Conservation (phyloP, 2,888 invertebrate species). For the Tinea pellionella region DNA sequence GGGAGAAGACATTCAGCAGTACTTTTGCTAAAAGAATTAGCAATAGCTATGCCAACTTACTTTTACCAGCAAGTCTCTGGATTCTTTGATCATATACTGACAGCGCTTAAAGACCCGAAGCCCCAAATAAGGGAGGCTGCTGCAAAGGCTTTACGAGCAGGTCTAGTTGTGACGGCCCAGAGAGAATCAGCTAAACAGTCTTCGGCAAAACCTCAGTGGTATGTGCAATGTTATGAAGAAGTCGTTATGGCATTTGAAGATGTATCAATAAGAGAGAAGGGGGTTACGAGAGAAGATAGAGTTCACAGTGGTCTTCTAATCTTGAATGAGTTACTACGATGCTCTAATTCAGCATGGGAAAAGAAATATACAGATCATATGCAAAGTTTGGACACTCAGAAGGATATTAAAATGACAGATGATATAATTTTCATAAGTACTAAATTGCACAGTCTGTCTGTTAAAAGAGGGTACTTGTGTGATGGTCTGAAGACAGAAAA, state of each 20-base stretch:
- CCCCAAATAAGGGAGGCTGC: conserved; percentile 92
- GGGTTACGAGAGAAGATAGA: conserved; percentile 87
- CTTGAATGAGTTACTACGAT: conserved; percentile 92
- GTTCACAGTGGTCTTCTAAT: conserved; percentile 93
- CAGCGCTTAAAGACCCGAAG: conserved; percentile 91
- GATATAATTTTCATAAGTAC: conserved; percentile 71
- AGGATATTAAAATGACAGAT: conserved; percentile 57
- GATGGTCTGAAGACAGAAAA: conserved; percentile 63
- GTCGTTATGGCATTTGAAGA: conserved; percentile 85
- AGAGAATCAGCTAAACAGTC: conserved; percentile 95
- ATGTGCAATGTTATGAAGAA: conserved; percentile 93
- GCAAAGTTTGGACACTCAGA: conserved; percentile 63
- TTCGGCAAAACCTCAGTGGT: conserved; percentile 90
- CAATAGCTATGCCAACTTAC: conserved; percentile 95
- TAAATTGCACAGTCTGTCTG: conserved; percentile 69
- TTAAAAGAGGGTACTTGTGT: conserved; percentile 62
- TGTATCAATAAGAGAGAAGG: conserved; percentile 74
- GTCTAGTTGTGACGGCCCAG: conserved; percentile 93
- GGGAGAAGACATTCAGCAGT: conserved; percentile 93
- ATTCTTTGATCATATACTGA: conserved; percentile 94
- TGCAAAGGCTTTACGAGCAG: conserved; percentile 93
- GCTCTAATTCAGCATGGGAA: conserved; percentile 91
- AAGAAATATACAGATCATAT: conserved; percentile 80
- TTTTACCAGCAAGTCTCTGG: conserved; percentile 95
- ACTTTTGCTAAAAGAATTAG: conserved; percentile 90